Base-by-base conservation (phyloP, 1,140 invertebrate genomes). In the Drosophila sucinea region DNA sequence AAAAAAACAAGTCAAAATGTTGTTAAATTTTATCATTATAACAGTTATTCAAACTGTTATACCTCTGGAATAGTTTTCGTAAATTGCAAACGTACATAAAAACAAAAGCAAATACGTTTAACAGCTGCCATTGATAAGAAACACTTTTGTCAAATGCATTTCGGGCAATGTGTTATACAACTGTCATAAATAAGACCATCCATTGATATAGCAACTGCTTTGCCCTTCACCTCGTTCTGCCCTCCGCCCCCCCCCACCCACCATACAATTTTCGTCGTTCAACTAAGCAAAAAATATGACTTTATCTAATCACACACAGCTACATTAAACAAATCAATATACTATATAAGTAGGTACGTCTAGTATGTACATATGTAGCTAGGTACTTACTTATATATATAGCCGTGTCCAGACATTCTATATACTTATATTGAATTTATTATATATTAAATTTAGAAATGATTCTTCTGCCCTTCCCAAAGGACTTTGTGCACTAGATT, bases 301-400 rank as follows among this genome's bases (percentile, higher is more conserved):
- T 76, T 76, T 76, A 76, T 76, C 73, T 76, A 75, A 75, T 75
- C 73, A 47, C 6, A 51, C 23, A n/a, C 4, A 41, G 40, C 35
- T 27, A 51, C 44, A 51, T 51, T 51, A 51, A 51, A 25, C 44
- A 51, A 51, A 51, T 51, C 44, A 51, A 51, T 51, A 51, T 27
- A 51, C 44, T 38, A 38, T 1, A 51, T 4, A 51, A 17, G 25
- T 25, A 51, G 4, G 27, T 4, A 51, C 35, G 11, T 4, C 35
- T 38, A 30, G 30, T n/a, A 11, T 2, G 10, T 40, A n/a, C n/a
- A n/a, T n/a, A 40, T 47, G 25, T 47, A 25, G 17, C 4, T 6
- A 47, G 2, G 6, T 47, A 25, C 5, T 1, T 8, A 47, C 17
- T 7, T 23, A 17, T 25, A 6, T 47, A 51, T 27, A 27, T 27